These are phyloP conservation scores for Sinotaia quadrata DNA, from an alignment of 2,888 invertebrate species.

Conservation along the genomic window DNA sequence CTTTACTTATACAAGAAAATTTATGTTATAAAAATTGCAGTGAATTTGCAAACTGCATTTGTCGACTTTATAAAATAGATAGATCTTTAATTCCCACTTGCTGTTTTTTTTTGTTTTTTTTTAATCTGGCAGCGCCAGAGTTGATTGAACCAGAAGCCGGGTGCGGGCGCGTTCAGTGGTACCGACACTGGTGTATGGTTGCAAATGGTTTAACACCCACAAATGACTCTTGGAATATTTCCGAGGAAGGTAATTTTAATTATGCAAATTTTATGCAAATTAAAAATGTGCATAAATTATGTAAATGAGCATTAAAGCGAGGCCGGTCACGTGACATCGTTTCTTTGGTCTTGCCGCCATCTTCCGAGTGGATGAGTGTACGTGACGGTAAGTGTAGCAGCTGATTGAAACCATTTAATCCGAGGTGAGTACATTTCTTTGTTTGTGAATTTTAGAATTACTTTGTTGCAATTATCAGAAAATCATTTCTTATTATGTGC, in stretches of 20 bases:
- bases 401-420: background rate
- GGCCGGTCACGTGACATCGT: conserved; percentile 59
- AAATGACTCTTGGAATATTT: background rate
- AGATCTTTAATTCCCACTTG: too few species aligned
- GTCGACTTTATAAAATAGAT: too few species aligned
- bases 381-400: background rate
- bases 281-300: conserved; percentile 60
- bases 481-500: too few species aligned
- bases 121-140: too few species aligned
- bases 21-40: too few species aligned
- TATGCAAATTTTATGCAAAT: conserved; percentile 60
- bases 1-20: too few species aligned
- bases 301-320: conserved; percentile 56
- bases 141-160: background rate
- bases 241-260: conserved; percentile 6
- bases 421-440: too few species aligned
- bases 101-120: too few species aligned
- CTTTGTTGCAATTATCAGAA: too few species aligned
- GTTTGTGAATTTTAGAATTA: too few species aligned
- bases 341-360: conserved; percentile 41
- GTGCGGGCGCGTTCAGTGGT: background rate
- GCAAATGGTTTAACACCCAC: background rate
- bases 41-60: too few species aligned
- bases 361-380: conserved; percentile 25
- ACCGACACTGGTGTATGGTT: background rate